Base-by-base conservation (phyloP, 2,888 invertebrate species). In the Meta bourneti region DNA sequence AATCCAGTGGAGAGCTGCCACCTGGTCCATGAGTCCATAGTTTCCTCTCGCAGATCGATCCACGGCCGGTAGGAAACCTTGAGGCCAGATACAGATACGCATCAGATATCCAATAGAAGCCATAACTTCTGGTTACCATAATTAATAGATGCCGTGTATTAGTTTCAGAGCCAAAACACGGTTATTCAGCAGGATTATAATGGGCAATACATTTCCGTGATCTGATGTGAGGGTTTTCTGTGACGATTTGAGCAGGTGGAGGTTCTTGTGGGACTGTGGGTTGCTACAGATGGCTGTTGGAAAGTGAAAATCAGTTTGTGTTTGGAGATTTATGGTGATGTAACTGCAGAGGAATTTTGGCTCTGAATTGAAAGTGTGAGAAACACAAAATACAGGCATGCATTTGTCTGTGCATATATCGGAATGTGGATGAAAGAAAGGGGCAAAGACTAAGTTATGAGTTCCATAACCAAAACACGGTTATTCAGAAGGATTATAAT, bases 21-120 rank as follows among this genome's bases (percentile, higher is more conserved):
- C 98, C 95, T 98, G 98, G 96, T 99, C 99, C 97, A 99, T 98
- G 93, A 99, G 96, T 0, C 99, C 99, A 95, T 98, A 99, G 96
- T 99, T 99, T 70, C 96, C 96, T 70, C 93, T 52, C 1, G 93
- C 94, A 13, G 94, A 91, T 49, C 93, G 93, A 78, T 93, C 93
- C 54, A 93, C 83, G 19, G 92, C 93, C 51, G 93, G 93, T 49
- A 93, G 90, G 79, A 93, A 93, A 54, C 93, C 93, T 93, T 54
- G 1, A 13, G 79, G 82, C 71, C 71, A 72, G 52, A 52, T 51
- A n/a, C 7, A 77, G 51, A 52, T 52, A 51, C 34, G 75, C 77
- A 77, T 77, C 77, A 77, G 77, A 77, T 52, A 77, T 52, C 49
- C 51, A 52, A 34, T 75, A 16, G 16, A 34, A 34, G 77, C 77